Evolutionary conservation across 1,140 invertebrate species (phyloP).

Genomic region (Atopsyche davidsoni): DNA sequence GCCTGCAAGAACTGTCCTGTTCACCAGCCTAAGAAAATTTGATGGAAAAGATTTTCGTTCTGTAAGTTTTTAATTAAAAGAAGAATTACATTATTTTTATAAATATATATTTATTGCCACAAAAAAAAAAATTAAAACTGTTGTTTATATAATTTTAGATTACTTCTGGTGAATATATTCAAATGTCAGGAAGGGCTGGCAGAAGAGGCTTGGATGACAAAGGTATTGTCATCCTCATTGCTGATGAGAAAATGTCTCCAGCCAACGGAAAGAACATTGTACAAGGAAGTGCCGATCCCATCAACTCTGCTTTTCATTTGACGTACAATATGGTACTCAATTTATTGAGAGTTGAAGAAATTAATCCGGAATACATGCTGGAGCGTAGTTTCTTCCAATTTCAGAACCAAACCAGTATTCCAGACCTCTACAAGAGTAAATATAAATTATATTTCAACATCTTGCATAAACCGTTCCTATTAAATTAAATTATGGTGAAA

Average conservation of each 20-base stretch:
- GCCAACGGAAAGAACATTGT: conserved; percentile 79
- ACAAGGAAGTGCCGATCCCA: conserved; percentile 89
- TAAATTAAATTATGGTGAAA: too few relatives aligned
- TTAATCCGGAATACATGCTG: conserved; percentile 99
- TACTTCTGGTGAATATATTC: conserved; percentile 98
- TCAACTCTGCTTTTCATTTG: conserved; percentile 98
- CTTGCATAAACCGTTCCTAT: too few relatives aligned
- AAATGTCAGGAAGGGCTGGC: conserved; percentile 98
- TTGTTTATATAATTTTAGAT: conserved; percentile 50
- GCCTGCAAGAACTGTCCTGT: conserved; percentile 98
- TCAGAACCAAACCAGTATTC: conserved; percentile 95
- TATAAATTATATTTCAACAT: not conserved
- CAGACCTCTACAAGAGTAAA: conserved; percentile 76
- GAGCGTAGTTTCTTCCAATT: conserved; percentile 98
- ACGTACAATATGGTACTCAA: conserved; percentile 99
- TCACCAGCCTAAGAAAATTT: conserved; percentile 92
- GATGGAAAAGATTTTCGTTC: conserved; percentile 96
- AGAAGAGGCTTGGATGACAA: conserved; percentile 95
- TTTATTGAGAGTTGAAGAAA: conserved; percentile 93
- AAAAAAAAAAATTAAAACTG: conserved; percentile 5
- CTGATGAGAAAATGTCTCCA: conserved; percentile 94
- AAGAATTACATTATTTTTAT: not conserved
- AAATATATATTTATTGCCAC: conserved; percentile 5
- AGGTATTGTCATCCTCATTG: conserved; percentile 98
- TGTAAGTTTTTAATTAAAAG: conserved; percentile 47